Evolutionary conservation across 1,140 invertebrate species (phyloP).

Genomic region (Panagrolaimus sp.): DNA sequence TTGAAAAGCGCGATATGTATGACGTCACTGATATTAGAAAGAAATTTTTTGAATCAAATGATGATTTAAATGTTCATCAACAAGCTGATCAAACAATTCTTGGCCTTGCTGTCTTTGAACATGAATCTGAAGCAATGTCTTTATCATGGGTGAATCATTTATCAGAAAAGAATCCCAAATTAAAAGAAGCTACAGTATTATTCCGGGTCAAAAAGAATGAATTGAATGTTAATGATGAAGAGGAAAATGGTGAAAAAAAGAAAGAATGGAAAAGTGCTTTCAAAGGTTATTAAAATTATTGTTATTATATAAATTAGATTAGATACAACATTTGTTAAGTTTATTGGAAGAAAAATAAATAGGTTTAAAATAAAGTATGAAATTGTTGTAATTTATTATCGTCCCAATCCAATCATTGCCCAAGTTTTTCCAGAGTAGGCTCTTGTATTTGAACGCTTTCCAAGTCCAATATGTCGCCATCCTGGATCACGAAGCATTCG

Average conservation of each 20-base stretch:
- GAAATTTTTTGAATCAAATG: slow-evolving; percentile 26
- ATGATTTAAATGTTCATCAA: slow-evolving; percentile 69
- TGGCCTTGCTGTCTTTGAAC: slow-evolving; percentile 79
- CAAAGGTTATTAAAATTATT: background rate
- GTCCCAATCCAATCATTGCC: slow-evolving; percentile 1
- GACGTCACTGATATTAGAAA: slow-evolving; percentile 16
- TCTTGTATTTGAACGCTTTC: background rate
- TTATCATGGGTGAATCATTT: slow-evolving; percentile 83
- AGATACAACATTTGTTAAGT: background rate
- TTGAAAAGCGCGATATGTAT: slow-evolving; percentile 34
- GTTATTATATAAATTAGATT: background rate
- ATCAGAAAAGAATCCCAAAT: slow-evolving; percentile 70
- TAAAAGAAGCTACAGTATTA: slow-evolving; percentile 59
- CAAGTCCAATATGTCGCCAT: slow-evolving; percentile 4
- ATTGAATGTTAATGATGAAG: background rate
- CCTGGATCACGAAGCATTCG: slow-evolving; percentile 3
- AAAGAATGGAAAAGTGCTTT: background rate
- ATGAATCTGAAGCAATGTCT: slow-evolving; percentile 71
- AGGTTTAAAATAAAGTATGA: slow-evolving; percentile 3
- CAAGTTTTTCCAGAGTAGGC: background rate
- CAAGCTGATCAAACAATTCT: slow-evolving; percentile 86
- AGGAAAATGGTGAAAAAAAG: background rate
- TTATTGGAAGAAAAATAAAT: slow-evolving; percentile 1
- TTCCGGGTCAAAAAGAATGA: slow-evolving; percentile 29
- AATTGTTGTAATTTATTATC: background rate